These are phyloP conservation scores for Xestia rhomboidea DNA, from an alignment of 2,888 invertebrate species.

Conservation along the genomic window DNA sequence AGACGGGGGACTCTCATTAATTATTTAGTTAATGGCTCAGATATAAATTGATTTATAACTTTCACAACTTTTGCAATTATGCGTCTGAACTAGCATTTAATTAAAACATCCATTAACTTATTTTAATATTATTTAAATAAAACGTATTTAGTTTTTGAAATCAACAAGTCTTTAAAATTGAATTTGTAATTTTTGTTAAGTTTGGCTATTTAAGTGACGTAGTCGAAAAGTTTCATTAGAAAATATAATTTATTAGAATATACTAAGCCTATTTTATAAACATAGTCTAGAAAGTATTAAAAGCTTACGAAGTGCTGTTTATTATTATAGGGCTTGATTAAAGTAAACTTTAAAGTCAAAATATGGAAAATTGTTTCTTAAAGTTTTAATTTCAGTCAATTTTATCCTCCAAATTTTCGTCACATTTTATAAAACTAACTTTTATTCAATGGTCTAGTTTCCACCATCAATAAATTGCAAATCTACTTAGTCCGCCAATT, in stretches of 20 bases:
- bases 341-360: neutral
- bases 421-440: too few species aligned
- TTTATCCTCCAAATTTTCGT: too few species aligned
- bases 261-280: neutral
- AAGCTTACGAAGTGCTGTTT: neutral
- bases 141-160: constrained; percentile 19
- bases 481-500: too few species aligned
- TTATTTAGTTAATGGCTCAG: constrained; percentile 29
- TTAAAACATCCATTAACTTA: constrained; percentile 31
- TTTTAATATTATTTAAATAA: constrained; percentile 1
- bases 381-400: neutral
- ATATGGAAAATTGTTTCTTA: too few species aligned
- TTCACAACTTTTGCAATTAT: constrained; percentile 40
- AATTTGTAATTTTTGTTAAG: neutral
- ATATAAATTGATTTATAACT: constrained; percentile 40
- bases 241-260: constrained; percentile 11
- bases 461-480: too few species aligned
- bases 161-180: neutral
- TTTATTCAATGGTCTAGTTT: too few species aligned
- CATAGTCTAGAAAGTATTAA: neutral
- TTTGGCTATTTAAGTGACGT: neutral
- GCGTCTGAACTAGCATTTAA: constrained; percentile 28
- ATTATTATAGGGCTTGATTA: neutral
- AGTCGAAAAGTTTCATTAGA: neutral
- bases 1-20: constrained; percentile 30